Base-by-base conservation (phyloP, 92 coral and sea anemone genomes). In the Desmophyllum pertusum region DNA sequence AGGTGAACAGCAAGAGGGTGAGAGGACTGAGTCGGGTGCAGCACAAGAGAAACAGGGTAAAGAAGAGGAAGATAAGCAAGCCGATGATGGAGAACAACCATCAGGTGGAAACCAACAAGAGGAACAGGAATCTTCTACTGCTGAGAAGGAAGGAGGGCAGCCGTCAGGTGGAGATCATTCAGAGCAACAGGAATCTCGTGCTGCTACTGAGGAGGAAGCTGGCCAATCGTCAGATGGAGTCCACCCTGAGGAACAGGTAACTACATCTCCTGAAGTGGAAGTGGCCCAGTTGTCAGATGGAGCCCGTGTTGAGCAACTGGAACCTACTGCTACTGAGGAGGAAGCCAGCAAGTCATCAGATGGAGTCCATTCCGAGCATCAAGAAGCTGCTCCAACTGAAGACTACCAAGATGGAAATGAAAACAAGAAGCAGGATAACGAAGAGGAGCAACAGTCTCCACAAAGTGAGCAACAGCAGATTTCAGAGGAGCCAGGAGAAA, bases 401-500 rank as follows among this genome's bases (percentile, higher is more conserved):
- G 55, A 38, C 30, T 36, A 55, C 39, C 31, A 76, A 57, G 59
- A 37, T 35, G 80, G 39, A 50, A 74, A 19, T 48, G 37, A 74
- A 51, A 31, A 17, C 38, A 48, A 51, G 80, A 31, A 40, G 45
- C 18, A 43, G 80, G 69, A 40, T 11, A 73, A 52, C 10, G 81
- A 83, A 17, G 31, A 19, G 77, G 70, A 33, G 36, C 51, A 7
- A 59, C 61, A 40, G 29, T 46, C 79, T 72, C 38, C 70, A 40
- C 52, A 39, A 31, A 70, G 27, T 75, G 81, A 59, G 31, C 74
- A 81, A 48, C 52, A 71, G 67, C 35, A 40, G 29, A 29, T 13
- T 31, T 36, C 18, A n/a, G 69, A 68, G 7, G 73, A 59, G 17
- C 73, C 67, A 17, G 59, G 18, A 53, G 87, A 74, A 65, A 65